Evolutionary conservation across 1,140 invertebrate genomes (phyloP), one percentile per base, ranked within the genome.

Genomic region (Bombus soroeensis): DNA sequence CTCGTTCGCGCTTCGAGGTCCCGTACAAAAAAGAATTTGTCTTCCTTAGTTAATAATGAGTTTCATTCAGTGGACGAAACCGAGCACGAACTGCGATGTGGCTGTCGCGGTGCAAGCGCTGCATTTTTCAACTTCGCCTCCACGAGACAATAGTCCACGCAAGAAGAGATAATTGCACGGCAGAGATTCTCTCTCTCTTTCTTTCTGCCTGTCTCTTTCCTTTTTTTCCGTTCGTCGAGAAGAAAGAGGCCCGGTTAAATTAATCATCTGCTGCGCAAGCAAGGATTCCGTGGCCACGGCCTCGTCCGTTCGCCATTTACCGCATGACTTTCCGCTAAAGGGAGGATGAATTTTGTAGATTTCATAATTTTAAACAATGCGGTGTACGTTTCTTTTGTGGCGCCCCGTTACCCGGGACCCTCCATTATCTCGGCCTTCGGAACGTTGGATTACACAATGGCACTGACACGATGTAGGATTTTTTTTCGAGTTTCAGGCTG

Each of bases 201-300:
- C 53, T 57, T 12, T 37, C 73, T 75, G 12, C 59, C 73, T 57
- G 25, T 28, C 39, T 39, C 22, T 37, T 5, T 39, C 2, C 18
- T 32, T 47, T 73, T 53, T 70, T 25, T 64, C 43, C 47, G 66
- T 47, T 53, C 59, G 15, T 4, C 75, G 39, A 62, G 68, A 64
- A 43, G 34, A 28, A 47, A 66, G 62, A 53, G 82, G 22, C 68
- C 47, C 28, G 77, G 76, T 80, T 85, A 79, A 85, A 85, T 85
- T 85, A 85, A 85, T 85, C 83, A 85, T 85, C 83, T 80, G 83
- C 83, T 72, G 68, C 77, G 83, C 83, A 80, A 85, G 83, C 83
- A 80, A 80, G 83, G 68, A 85, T 85, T 80, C 77, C 53, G 53
- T 13, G 41, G 28, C 22, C 68, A 22, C 22, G 28, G 47, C 41